A percentile compares a stretch with the other conserved stretches of the same genome.
Evolutionary conservation across 2,888 invertebrate genomes (phyloP).

Genomic region (Rhorus exstirpatorius): DNA sequence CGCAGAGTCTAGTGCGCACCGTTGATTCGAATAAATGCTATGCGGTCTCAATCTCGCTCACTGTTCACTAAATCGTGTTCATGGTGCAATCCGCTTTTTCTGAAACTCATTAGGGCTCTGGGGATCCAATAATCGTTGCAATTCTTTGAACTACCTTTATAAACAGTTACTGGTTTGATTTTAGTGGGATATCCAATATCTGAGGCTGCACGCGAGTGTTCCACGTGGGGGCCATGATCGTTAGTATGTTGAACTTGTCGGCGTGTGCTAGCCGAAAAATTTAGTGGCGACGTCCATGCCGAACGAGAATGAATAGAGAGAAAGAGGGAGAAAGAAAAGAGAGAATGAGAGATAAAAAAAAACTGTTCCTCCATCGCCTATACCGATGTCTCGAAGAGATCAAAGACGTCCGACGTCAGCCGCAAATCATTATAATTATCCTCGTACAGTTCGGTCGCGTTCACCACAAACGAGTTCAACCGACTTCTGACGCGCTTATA

Average conservation of each 20-base stretch:
- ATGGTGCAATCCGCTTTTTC: no score
- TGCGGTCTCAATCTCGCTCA: no score
- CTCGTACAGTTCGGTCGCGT: constrained; percentile 66
- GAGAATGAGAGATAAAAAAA: constrained; percentile 42
- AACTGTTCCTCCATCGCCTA: constrained; percentile 63
- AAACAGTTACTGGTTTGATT: no score
- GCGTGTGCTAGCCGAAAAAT: constrained; percentile 59
- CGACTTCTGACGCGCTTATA: constrained; percentile 55
- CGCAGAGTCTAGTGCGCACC: no score
- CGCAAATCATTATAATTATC: constrained; percentile 71
- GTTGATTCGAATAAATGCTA: no score
- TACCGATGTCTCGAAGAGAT: constrained; percentile 66
- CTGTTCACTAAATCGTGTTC: no score
- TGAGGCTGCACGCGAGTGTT: not conserved
- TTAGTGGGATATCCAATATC: not conserved
- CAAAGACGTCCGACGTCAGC: constrained; percentile 70
- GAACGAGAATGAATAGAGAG: constrained; percentile 50
- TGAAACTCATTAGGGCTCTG: no score
- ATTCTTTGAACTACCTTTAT: no score
- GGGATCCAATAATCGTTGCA: no score
- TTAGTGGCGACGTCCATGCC: constrained; percentile 55
- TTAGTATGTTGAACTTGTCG: constrained; percentile 61
- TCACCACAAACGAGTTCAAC: constrained; percentile 62
- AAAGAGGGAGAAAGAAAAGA: constrained; percentile 24
- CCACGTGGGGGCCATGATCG: constrained; percentile 26